These are phyloP conservation scores for Pantherophis vulpinus DNA, from an alignment of 2,797 vertebrate species.

Conservation along the genomic window DNA sequence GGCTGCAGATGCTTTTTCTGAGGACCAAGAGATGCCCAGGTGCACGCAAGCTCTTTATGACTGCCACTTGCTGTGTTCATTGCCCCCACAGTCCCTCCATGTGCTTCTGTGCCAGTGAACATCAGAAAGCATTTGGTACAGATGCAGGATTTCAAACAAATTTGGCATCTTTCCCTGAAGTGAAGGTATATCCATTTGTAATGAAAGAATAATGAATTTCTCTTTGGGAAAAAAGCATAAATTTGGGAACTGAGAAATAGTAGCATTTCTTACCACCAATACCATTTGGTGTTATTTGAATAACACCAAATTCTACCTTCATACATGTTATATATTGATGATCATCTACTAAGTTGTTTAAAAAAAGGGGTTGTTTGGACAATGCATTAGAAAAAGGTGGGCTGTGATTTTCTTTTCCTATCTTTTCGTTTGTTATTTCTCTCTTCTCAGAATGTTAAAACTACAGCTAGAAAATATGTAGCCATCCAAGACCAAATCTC, in stretches of 20 bases:
- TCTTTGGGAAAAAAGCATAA: neutral
- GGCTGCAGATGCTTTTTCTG: slow-evolving; percentile 27
- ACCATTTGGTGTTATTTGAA: neutral
- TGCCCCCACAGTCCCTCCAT: neutral
- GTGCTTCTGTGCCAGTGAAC: neutral
- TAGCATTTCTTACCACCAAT: neutral
- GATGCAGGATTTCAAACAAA: neutral
- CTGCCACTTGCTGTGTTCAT: neutral
- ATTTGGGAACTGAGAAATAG: neutral
- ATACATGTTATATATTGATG: neutral
- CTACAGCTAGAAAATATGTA: neutral
- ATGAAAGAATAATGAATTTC: neutral
- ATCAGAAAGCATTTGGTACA: neutral
- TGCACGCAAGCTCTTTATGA: neutral
- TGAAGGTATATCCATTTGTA: neutral
- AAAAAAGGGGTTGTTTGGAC: neutral
- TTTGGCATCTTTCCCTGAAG: neutral
- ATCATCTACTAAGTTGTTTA: neutral
- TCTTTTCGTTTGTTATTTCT: neutral
- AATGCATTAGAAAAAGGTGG: neutral
- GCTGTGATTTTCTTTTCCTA: neutral
- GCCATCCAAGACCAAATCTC: neutral
- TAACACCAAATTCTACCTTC: neutral
- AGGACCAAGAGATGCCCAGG: neutral
- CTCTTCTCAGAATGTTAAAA: neutral